phyloP scores from a whole-genome alignment of 2,797 vertebrate species.

The Eptatretus atami region DNA sequence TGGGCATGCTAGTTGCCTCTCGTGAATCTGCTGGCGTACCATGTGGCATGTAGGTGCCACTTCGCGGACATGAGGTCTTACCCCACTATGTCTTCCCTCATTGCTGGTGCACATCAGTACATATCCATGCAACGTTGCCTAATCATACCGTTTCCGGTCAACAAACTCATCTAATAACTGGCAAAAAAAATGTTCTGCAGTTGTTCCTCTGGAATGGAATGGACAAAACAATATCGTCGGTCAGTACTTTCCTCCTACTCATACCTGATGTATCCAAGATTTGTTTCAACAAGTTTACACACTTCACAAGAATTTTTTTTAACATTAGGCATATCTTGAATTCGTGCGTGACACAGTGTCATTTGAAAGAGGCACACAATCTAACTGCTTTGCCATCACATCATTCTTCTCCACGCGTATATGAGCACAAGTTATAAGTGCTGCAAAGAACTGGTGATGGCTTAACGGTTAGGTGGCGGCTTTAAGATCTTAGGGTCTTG shows the following conservation, averaged over 20 bases:
- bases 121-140: constrained; percentile 7
- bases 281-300: background rate
- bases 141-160: constrained; percentile 6
- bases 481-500: background rate
- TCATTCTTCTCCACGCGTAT: background rate
- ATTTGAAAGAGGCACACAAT: constrained; percentile 1
- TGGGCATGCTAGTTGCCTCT: constrained; percentile 7
- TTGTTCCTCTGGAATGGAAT: constrained; percentile 9
- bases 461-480: background rate
- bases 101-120: constrained; percentile 7
- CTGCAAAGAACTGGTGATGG: background rate
- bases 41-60: background rate
- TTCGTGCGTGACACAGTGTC: background rate
- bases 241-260: constrained; percentile 7
- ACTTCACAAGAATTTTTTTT: background rate
- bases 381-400: constrained; percentile 1
- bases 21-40: constrained; percentile 4
- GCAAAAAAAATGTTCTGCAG: constrained; percentile 5
- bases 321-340: background rate
- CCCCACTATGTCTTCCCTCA: constrained; percentile 3
- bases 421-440: background rate
- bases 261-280: background rate
- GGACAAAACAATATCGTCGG: constrained; percentile 9
- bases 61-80: constrained; percentile 2
- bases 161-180: constrained; percentile 7